Base-by-base conservation (phyloP, 2,113 vertebrate species). In the Gadus chalcogrammus region DNA sequence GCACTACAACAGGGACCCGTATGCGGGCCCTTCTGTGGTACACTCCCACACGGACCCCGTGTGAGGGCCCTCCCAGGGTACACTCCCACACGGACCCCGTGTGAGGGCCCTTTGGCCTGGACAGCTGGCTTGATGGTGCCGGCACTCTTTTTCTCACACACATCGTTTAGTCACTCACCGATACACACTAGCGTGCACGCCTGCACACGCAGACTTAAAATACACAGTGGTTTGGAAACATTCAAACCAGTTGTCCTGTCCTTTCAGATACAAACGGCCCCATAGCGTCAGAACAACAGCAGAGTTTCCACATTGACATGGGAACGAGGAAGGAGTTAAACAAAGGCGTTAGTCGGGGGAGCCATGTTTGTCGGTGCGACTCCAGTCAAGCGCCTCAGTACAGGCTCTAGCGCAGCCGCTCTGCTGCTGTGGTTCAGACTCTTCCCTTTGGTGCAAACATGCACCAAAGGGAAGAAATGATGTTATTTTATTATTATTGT, bases 251-350 rank as follows among this genome's bases (percentile, higher is more conserved):
- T 61, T 56, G 15, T 61, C 62, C 48, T 60, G 52, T 60, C 31
- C 20, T n/a, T 15, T 71, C 27, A 31, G 31, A 73, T 48, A 61
- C 58, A 70, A 2, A 62, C 27, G 20, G 58, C 62, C 58, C 65
- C 59, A 53, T 31, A 2, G 68, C 42, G 17, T 16, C 67, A 68
- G 61, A 31, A 68, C 22, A 65, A 35, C 67, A 22, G 52, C 61
- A 70, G 62, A 9, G 53, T 67, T 28, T 61, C 48, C 1, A 35
- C 35, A n/a, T 12, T 7, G 16, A 24, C 69, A 61, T 42, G 60
- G 71, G 28, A 76, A 73, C 18, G 20, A 15, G 18, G 61, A 67
- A 56, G 38, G 42, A 64, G 68, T 5, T 78, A 65, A 71, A 66
- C 61, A 38, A n/a, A 15, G 35, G 55, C 59, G 15, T 20, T 3